Base-by-base conservation (phyloP, 2,888 invertebrate species). In the Frankliniella intonsa region DNA sequence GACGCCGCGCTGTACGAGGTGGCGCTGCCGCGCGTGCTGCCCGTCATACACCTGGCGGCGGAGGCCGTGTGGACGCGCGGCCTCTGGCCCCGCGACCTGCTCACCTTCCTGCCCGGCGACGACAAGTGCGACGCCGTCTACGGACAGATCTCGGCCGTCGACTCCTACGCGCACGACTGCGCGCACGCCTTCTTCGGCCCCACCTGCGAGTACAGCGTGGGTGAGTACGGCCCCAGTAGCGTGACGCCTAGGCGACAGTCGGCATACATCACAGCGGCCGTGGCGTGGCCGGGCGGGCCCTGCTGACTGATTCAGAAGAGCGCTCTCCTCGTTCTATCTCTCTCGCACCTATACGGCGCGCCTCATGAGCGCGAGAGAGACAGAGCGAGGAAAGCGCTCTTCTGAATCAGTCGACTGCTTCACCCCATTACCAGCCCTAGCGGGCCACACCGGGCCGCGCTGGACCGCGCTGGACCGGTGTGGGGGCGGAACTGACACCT, bases 181-280 rank as follows among this genome's bases (percentile, higher is more conserved):
- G 92, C 93, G 0, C 93, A 95, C 86, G 92, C 94, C 0, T 92
- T 95, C 86, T 92, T 96, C 85, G 95, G 95, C 14, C 94, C 95
- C 0, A 91, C 93, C 0, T 96, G 95, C 85, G 95, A 96, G 86
- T 95, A 93, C 87, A 92, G 93, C 50, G 88, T 95, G 82, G 95
- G 95, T 95, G 88, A 91, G 92, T 90, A 65, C 55, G 5, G 3
- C 38, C 38, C 38, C 38, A 38, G 2, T 38, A 38, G 38, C 38
- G 38, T 38, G 38, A 38, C 38, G 38, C 3, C 38, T 2, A 3
- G 38, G 38, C 5, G 38, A 38, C 38, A 38, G 38, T 38, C 38
- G 38, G 38, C 38, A 55, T 14, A 19, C 55, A 55, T 14, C 11
- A 14, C 55, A 14, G 55, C 11, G 14, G 55, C 55, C 3, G 55